phyloP scores from a whole-genome alignment of 2,797 vertebrate species.

The Pteropus rufus region DNA sequence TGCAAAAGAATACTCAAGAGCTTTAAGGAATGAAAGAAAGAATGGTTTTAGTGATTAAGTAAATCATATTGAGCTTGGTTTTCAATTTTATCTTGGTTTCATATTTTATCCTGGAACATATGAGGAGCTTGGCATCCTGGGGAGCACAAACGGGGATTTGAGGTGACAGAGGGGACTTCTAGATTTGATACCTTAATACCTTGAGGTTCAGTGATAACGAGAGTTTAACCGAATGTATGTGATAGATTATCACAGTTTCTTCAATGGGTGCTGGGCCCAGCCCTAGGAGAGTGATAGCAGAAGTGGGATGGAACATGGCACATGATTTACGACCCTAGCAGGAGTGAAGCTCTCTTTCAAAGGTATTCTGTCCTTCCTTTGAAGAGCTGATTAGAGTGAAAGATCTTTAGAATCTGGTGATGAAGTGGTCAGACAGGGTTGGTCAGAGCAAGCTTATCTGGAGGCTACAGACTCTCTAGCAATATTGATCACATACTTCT shows the following conservation, averaged over 20 bases:
- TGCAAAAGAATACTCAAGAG: background rate
- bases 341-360: background rate
- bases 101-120: background rate
- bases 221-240: background rate
- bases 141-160: background rate
- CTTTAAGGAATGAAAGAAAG: constrained; percentile 19
- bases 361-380: background rate
- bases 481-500: background rate
- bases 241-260: background rate
- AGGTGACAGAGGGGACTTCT: background rate
- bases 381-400: background rate
- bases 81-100: background rate
- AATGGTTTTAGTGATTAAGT: constrained; percentile 12
- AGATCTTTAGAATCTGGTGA: background rate
- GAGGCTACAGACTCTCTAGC: background rate
- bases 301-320: background rate
- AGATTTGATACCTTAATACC: background rate
- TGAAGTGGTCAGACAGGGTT: background rate
- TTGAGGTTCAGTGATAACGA: background rate
- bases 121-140: background rate
- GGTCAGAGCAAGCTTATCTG: background rate
- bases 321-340: background rate
- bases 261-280: background rate
- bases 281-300: background rate
- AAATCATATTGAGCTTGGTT: background rate